Evolutionary conservation across 37 sponge, comb jelly and placozoan species (phyloP).

Genomic region (Beroe ovata): DNA sequence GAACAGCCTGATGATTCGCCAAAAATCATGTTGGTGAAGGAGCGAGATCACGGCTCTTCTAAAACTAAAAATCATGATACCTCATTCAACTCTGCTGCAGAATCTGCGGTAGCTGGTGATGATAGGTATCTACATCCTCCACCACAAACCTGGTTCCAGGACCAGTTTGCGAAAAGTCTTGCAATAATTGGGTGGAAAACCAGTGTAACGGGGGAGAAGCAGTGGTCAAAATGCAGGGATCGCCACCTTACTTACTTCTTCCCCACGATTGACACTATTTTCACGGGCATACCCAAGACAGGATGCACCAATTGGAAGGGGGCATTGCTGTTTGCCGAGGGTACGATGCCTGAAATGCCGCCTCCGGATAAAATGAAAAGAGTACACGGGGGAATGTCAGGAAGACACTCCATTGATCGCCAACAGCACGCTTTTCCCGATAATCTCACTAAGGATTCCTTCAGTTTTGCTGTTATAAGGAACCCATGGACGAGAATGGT

Average conservation of each 20-base stretch:
- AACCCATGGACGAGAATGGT: constrained; percentile 45
- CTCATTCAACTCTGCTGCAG: too few relatives aligned
- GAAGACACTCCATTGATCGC: background rate
- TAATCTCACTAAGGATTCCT: background rate
- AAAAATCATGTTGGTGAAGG: too few relatives aligned
- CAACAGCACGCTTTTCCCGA: background rate
- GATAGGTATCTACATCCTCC: background rate
- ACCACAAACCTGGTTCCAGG: background rate
- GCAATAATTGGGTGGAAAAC: background rate
- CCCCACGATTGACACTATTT: constrained; percentile 2
- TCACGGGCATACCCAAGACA: constrained; percentile 6
- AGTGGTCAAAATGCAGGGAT: background rate
- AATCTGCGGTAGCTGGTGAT: background rate
- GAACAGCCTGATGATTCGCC: too few relatives aligned
- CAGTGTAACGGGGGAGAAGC: background rate
- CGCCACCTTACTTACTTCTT: background rate
- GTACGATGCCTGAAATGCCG: background rate
- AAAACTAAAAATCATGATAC: too few relatives aligned
- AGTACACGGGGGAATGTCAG: background rate
- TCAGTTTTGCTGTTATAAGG: constrained; percentile 4
- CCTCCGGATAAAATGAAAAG: background rate
- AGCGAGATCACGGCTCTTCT: too few relatives aligned
- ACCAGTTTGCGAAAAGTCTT: background rate
- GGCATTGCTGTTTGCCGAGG: background rate
- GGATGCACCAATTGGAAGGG: background rate